phyloP scores from a whole-genome alignment of 2,113 vertebrate species.

The Piprites chloris region DNA sequence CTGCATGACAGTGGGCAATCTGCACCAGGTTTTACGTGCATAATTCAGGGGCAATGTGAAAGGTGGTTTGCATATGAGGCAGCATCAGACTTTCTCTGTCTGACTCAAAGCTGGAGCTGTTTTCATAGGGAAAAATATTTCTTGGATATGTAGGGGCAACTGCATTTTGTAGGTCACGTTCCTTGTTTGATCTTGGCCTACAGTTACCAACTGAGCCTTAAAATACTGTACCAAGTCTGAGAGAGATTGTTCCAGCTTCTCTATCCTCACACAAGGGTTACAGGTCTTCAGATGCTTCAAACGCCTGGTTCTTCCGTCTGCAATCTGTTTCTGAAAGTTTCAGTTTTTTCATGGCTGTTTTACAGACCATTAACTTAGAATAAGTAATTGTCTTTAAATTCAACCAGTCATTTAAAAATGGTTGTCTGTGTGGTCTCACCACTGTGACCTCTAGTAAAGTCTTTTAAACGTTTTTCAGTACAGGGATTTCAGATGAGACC shows the following conservation, averaged over 20 bases:
- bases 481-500: not conserved
- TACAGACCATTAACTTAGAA: not conserved
- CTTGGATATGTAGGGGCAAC: not conserved
- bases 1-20: not conserved
- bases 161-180: not conserved
- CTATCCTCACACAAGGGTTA: not conserved
- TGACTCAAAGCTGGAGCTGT: not conserved
- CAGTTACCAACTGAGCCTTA: not conserved
- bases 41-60: not conserved
- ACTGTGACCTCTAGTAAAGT: not conserved
- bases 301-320: not conserved
- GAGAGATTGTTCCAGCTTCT: not conserved
- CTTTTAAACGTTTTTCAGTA: not conserved
- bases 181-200: not conserved
- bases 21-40: not conserved
- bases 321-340: not conserved
- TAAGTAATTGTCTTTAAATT: not conserved
- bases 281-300: not conserved
- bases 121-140: not conserved
- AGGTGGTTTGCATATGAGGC: not conserved
- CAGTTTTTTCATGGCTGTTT: not conserved
- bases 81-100: not conserved
- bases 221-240: not conserved
- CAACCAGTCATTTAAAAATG: not conserved
- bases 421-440: not conserved